These are phyloP conservation scores for Brienomyrus brachyistius DNA, from an alignment of 2,113 vertebrate genomes.

Conservation along the genomic window DNA sequence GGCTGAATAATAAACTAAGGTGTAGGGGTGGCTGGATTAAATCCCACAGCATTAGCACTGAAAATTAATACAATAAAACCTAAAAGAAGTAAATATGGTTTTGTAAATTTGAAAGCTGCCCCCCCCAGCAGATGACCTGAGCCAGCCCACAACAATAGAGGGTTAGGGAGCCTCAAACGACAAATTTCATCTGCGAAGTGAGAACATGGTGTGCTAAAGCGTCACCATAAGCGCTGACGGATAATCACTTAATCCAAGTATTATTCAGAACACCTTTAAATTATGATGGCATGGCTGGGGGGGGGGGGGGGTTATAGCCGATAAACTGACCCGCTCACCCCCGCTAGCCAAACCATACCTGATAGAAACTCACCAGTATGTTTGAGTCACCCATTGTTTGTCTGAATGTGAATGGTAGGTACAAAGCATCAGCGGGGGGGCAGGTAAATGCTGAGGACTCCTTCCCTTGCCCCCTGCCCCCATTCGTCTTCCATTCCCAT, in stretches of 20 bases:
- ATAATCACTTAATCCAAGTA: conserved; percentile 62
- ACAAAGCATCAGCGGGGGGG: background rate
- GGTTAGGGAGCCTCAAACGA: background rate
- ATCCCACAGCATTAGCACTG: conserved; percentile 31
- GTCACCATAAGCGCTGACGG: conserved; percentile 35
- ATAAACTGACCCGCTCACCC: background rate
- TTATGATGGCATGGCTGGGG: conserved; percentile 40
- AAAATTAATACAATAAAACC: conserved; percentile 24
- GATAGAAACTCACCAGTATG: background rate
- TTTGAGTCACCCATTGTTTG: background rate
- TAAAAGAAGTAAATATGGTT: conserved; percentile 30
- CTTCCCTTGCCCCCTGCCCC: background rate
- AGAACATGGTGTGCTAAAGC: background rate
- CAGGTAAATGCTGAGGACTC: background rate
- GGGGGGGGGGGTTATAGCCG: background rate
- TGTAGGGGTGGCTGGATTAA: conserved; percentile 2
- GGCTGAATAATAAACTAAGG: background rate
- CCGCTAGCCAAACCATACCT: background rate
- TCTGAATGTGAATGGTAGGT: background rate
- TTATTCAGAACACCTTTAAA: conserved; percentile 71
- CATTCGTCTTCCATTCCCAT: background rate
- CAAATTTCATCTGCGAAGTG: conserved; percentile 17
- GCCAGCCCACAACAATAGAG: conserved; percentile 16
- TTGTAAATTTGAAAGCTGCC: conserved; percentile 26
- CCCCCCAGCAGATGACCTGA: conserved; percentile 27